phyloP scores from a whole-genome alignment of 2,797 vertebrate genomes.

The Falco cherrug region DNA sequence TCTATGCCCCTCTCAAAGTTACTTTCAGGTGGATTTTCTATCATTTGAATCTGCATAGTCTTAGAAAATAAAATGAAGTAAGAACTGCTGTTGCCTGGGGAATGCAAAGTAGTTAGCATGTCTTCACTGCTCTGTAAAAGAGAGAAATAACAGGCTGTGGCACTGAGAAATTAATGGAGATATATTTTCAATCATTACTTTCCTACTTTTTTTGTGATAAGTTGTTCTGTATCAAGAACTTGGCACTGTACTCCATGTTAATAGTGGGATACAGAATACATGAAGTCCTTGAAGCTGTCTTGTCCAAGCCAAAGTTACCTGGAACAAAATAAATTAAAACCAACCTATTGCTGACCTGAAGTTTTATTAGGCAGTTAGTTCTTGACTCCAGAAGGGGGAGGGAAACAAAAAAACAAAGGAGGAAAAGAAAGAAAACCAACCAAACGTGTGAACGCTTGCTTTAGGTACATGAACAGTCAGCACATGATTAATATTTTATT shows the following conservation, averaged over 20 bases:
- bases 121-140: background rate
- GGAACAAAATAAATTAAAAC: background rate
- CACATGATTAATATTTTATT: background rate
- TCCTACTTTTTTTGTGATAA: background rate
- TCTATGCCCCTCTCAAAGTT: background rate
- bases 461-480: fast-evolving
- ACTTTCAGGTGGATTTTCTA: background rate
- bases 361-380: background rate
- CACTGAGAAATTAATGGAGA: background rate
- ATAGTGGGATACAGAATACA: background rate
- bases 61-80: background rate
- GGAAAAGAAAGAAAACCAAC: background rate
- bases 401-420: background rate
- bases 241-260: fast-evolving
- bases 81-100: background rate
- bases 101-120: background rate
- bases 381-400: background rate
- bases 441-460: fast-evolving
- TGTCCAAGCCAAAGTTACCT: background rate
- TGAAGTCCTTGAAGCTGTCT: background rate
- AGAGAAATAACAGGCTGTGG: background rate
- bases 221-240: background rate
- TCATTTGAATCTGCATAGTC: background rate
- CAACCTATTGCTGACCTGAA: background rate
- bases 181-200: background rate